Evolutionary conservation across 64 coral and sea anemone species (phyloP).

Genomic region (Orbicella faveolata): DNA sequence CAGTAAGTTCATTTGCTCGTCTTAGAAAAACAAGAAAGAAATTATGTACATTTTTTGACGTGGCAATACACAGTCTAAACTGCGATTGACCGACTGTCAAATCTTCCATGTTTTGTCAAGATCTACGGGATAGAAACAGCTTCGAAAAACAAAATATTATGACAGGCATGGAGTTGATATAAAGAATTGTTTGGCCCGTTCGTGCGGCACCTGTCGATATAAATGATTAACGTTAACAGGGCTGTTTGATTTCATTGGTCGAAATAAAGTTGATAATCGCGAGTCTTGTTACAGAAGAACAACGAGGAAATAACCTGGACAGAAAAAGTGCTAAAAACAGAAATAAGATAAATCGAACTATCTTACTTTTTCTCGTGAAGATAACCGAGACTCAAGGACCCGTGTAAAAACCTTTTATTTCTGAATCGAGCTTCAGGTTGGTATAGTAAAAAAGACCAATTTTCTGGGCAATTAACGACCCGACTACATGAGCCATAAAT

Average conservation of each 20-base stretch:
- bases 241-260: not conserved
- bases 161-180: not conserved
- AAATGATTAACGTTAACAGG: not conserved
- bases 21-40: not conserved
- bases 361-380: not conserved
- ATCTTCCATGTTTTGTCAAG: not conserved
- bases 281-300: not conserved
- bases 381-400: too few relatives aligned
- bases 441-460: too few relatives aligned
- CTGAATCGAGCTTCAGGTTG: too few relatives aligned
- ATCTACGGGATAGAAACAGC: not conserved
- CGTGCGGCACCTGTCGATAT: constrained; percentile 2
- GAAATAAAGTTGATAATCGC: not conserved
- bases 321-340: not conserved
- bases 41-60: constrained; percentile 1
- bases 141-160: constrained; percentile 5
- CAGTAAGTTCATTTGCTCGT: not conserved
- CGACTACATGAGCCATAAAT: too few relatives aligned
- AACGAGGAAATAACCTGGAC: not conserved
- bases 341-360: not conserved
- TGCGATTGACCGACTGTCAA: not conserved
- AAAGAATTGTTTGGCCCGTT: not conserved
- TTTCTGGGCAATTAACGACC: too few relatives aligned
- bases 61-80: not conserved
- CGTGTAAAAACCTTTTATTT: too few relatives aligned